A percentile compares a stretch with the other conserved stretches of the same genome.
phyloP scores from a whole-genome alignment of 2,113 vertebrate species.

The Paedocypris sp. region DNA sequence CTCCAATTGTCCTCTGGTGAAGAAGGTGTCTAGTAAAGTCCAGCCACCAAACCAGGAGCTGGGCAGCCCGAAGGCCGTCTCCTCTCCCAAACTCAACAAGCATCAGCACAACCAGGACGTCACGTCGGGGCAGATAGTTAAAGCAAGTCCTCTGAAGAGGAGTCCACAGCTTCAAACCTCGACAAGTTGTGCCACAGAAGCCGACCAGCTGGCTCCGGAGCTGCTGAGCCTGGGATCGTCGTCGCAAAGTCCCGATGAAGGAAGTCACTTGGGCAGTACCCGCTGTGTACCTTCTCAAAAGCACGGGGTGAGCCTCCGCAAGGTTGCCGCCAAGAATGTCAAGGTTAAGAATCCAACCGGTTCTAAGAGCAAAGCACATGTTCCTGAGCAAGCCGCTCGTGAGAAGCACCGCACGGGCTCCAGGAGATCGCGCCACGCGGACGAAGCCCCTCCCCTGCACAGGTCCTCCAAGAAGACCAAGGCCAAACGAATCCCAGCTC shows the following conservation, averaged over 20 bases:
- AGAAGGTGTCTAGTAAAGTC: constrained; percentile 34
- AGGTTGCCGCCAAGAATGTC: constrained; percentile 54
- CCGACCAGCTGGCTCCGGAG: constrained; percentile 55
- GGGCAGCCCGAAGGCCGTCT: constrained; percentile 36
- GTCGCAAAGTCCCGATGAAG: constrained; percentile 69
- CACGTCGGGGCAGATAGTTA: constrained; percentile 50
- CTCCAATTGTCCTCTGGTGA: constrained; percentile 45
- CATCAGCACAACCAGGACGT: constrained; percentile 44
- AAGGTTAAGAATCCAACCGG: constrained; percentile 48
- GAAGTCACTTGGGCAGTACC: constrained; percentile 54
- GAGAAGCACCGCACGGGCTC: constrained; percentile 49
- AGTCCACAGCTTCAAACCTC: constrained; percentile 21
- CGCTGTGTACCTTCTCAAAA: constrained; percentile 58
- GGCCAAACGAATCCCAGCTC: constrained; percentile 50
- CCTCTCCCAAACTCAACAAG: constrained; percentile 52
- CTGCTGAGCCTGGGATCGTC: constrained; percentile 68
- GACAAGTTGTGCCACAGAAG: constrained; percentile 4
- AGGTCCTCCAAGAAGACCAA: constrained; percentile 60
- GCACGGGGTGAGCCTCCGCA: constrained; percentile 55
- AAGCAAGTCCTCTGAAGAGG: constrained; percentile 51
- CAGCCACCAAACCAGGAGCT: constrained; percentile 48
- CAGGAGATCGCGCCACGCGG: constrained; percentile 63
- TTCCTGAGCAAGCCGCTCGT: constrained; percentile 21
- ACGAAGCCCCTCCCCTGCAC: constrained; percentile 62
- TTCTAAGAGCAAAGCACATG: constrained; percentile 27